Evolutionary conservation across 64 coral and sea anemone genomes (phyloP).

Genomic region (Dendronephthya gigantea): DNA sequence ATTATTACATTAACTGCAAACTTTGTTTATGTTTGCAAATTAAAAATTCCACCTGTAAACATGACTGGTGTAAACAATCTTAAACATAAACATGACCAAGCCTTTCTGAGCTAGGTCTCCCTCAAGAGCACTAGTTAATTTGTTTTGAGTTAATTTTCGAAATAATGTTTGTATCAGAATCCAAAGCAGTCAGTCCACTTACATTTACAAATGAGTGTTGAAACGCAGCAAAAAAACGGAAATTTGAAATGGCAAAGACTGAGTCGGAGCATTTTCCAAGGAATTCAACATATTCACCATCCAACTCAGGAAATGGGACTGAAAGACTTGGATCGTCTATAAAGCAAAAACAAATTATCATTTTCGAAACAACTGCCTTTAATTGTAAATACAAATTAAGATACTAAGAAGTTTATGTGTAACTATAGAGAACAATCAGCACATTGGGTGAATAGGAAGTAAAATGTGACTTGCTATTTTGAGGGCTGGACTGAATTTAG

Average conservation of each 20-base stretch:
- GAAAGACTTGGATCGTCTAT: conserved; percentile 45
- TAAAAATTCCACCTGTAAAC: too few species aligned
- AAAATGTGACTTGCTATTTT: too few species aligned
- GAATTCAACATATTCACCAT: conserved; percentile 69
- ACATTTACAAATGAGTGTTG: conserved; percentile 91
- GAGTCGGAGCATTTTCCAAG: conserved; percentile 50
- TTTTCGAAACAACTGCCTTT: background rate
- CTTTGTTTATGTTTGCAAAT: too few species aligned
- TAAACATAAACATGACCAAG: conserved; percentile 14
- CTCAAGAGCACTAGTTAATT: background rate
- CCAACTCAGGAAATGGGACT: conserved; percentile 70
- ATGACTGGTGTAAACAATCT: too few species aligned
- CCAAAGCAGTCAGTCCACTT: conserved; percentile 7
- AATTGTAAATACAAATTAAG: background rate
- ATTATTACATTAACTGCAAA: too few species aligned
- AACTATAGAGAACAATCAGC: too few species aligned
- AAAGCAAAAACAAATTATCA: background rate
- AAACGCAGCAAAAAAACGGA: conserved; percentile 67
- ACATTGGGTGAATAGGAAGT: too few species aligned
- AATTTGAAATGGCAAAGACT: conserved; percentile 74
- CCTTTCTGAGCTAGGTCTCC: background rate
- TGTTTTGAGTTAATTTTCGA: too few species aligned
- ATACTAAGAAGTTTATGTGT: too few species aligned
- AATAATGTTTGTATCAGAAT: too few species aligned
- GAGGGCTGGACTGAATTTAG: too few species aligned